These are phyloP conservation scores for Drosophila merina DNA, from an alignment of 2,888 invertebrate genomes.

Conservation along the genomic window DNA sequence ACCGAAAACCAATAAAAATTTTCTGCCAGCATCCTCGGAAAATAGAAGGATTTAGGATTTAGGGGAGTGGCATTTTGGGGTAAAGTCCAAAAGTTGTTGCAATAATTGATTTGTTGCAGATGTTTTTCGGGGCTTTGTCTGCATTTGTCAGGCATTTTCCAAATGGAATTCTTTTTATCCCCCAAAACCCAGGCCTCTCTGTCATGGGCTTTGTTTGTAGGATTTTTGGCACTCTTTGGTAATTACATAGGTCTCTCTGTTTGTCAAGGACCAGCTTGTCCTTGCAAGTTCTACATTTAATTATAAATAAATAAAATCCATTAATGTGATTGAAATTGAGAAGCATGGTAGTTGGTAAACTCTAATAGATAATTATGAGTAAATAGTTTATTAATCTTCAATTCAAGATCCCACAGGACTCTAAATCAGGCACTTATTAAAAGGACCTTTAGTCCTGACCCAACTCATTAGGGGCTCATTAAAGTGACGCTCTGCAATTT, in stretches of 20 bases:
- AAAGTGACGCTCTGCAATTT: conserved; percentile 28
- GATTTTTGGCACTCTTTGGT: conserved; percentile 47
- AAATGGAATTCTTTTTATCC: conserved; percentile 22
- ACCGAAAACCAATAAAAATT: conserved; percentile 63
- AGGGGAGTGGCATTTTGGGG: neutral
- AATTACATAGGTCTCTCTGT: conserved; percentile 65
- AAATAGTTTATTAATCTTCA: neutral
- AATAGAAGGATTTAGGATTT: neutral
- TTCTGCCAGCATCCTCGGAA: conserved; percentile 48
- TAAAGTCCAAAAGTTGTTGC: conserved; percentile 68
- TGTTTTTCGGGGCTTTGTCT: conserved; percentile 48
- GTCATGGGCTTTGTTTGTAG: conserved; percentile 1
- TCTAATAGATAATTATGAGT: neutral
- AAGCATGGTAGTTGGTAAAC: neutral
- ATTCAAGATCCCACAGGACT: neutral
- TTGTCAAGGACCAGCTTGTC: conserved; percentile 51
- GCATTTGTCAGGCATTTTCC: conserved; percentile 49
- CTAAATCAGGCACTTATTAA: neutral
- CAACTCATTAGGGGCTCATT: conserved; percentile 32
- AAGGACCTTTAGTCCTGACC: conserved; percentile 3
- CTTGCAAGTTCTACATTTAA: conserved; percentile 10
- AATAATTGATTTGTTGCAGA: conserved; percentile 77
- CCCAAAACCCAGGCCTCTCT: conserved; percentile 1
- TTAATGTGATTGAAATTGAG: conserved; percentile 8
- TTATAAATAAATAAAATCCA: conserved; percentile 24